A percentile compares a stretch with the other conserved stretches of the same genome.
These are phyloP conservation scores for Charanyca ferruginea DNA, from an alignment of 2,888 invertebrate genomes.

Conservation along the genomic window DNA sequence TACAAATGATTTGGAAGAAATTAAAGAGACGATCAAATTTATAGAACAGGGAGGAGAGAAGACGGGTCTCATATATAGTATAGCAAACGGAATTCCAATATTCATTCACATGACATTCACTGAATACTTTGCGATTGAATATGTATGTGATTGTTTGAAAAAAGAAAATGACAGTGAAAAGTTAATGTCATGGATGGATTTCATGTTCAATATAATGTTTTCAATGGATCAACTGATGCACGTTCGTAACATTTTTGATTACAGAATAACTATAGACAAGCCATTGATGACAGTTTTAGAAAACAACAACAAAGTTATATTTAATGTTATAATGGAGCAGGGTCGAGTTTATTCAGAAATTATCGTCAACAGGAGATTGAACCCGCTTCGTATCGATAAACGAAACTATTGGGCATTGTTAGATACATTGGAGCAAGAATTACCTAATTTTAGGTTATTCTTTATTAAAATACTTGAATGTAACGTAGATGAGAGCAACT, in stretches of 20 bases:
- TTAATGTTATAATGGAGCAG: slow-evolving; percentile 2
- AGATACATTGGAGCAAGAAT: neutral
- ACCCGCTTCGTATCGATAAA: no score
- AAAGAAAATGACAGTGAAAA: neutral
- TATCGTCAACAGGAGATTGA: neutral
- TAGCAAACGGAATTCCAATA: slow-evolving; percentile 31
- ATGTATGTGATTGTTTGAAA: slow-evolving; percentile 44
- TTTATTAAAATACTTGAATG: neutral
- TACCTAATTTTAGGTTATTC: neutral
- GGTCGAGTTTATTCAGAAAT: neutral
- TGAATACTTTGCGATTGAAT: slow-evolving; percentile 51
- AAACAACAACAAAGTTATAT: neutral
- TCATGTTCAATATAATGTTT: slow-evolving; percentile 1
- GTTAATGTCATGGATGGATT: neutral
- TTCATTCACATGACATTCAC: slow-evolving; percentile 45
- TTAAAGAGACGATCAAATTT: slow-evolving; percentile 13
- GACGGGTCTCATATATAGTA: slow-evolving; percentile 39
- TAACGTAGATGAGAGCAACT: neutral
- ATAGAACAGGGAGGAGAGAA: slow-evolving; percentile 42
- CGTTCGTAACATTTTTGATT: slow-evolving; percentile 5
- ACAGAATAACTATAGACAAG: slow-evolving; percentile 4
- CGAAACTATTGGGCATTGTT: neutral
- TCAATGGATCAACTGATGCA: neutral
- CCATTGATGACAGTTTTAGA: neutral
- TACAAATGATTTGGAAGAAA: slow-evolving; percentile 18